Evolutionary conservation across 53 echinoderm and acorn worm species (phyloP), one percentile per base, ranked within the genome.

Genomic region (Holothuria leucospilota): DNA sequence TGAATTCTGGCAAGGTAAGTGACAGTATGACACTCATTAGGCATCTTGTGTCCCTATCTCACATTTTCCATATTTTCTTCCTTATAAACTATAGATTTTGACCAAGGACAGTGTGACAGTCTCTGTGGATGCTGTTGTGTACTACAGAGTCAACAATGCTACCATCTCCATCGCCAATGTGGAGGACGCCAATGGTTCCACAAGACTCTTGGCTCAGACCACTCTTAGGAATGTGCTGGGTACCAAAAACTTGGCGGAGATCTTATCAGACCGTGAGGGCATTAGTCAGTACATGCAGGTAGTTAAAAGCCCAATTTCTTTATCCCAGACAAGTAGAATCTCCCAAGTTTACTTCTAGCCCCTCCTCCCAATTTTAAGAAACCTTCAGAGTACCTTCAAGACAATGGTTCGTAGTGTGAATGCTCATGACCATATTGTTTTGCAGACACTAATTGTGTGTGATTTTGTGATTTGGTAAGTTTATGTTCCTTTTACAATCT

Each of bases 161-260:
- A 97, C 95, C 46, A 93, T 95, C 51, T 91, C 93, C 64, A 95
- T 95, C 51, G 93, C 95, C 65, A 97, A 97, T 62, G 98, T 97
- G 72, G 98, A 95, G 81, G 89, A 97, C 29, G 98, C 98, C 27
- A 95, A 93, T 69, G 91, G 82, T 16, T 97, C 98, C 14, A 97
- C 98, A n/a, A 86, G 98, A 42, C 90, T 97, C 0, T 89, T 97
- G 65, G 98, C 98, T 15, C 95, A 95, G 88, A 97, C 98, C 20
- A 97, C 98, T 20, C 95, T 97, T 27, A 85, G 98, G 28, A 97
- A 97, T 56, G 98, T 97, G 39, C 92, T 97, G 42, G 98, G 98
- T 20, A 97, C 98, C 84, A 98, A 98, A 90, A 96, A 92, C 74
- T 75, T 96, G 52, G 92, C 96, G 0, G 96, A 96, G 85, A 94